These are phyloP conservation scores for Chaenodraco wilsoni DNA, from an alignment of 2,797 vertebrate species.

Conservation along the genomic window DNA sequence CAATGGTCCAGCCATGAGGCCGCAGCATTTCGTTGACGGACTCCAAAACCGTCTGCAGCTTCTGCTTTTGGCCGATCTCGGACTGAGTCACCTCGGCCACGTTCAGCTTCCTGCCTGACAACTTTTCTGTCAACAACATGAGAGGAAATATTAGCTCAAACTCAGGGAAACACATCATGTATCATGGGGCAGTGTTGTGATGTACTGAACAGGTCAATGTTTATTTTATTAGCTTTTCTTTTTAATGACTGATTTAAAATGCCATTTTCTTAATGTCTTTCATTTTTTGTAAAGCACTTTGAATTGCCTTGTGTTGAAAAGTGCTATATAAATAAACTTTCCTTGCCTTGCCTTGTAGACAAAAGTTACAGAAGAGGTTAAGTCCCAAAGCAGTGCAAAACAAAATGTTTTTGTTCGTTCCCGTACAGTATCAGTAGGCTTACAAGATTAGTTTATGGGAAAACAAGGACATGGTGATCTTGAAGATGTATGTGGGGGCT, in stretches of 20 bases:
- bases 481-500: not conserved
- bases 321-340: too few relatives aligned
- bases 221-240: too few relatives aligned
- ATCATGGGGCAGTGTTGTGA: not conserved
- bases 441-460: not conserved
- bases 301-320: too few relatives aligned
- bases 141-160: not conserved
- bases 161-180: not conserved
- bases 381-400: too few relatives aligned
- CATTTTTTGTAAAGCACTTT: too few relatives aligned
- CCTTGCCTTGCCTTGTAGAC: too few relatives aligned
- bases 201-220: too few relatives aligned
- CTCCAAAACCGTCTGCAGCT: constrained; percentile 94
- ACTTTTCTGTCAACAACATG: constrained; percentile 84
- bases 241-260: too few relatives aligned
- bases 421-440: too few relatives aligned
- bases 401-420: too few relatives aligned
- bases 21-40: constrained; percentile 90
- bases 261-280: too few relatives aligned
- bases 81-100: constrained; percentile 98
- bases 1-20: constrained; percentile 91
- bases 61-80: constrained; percentile 96
- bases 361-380: too few relatives aligned
- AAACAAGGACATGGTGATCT: constrained; percentile 17
- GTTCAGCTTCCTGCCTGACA: constrained; percentile 90